These are phyloP conservation scores for Caprella mutica DNA, from an alignment of 2,888 invertebrate species.

Conservation along the genomic window DNA sequence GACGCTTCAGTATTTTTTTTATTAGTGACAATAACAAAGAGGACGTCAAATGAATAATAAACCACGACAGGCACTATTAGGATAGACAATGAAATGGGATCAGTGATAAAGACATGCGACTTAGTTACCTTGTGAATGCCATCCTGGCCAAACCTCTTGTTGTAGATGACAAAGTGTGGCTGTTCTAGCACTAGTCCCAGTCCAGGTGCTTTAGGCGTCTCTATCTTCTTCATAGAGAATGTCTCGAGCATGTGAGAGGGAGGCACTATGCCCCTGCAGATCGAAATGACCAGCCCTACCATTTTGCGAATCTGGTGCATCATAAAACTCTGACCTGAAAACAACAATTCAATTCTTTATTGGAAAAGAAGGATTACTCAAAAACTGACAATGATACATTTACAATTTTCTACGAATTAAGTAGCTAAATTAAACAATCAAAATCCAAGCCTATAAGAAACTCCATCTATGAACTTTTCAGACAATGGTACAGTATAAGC, in stretches of 20 bases:
- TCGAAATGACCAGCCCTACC: slow-evolving; percentile 46
- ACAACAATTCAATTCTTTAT: too few relatives aligned
- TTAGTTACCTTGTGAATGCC: slow-evolving; percentile 65
- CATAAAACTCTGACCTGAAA: slow-evolving; percentile 90
- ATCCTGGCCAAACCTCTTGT: slow-evolving; percentile 70
- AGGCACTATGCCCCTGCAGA: slow-evolving; percentile 52
- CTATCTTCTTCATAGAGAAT: slow-evolving; percentile 58
- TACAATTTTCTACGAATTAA: slow-evolving; percentile 3
- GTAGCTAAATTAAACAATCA: too few relatives aligned
- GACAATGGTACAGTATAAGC: too few relatives aligned
- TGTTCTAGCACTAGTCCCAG: slow-evolving; percentile 82
- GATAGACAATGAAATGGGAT: background rate
- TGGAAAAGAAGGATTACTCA: too few relatives aligned
- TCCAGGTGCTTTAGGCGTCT: slow-evolving; percentile 89
- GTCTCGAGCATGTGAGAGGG: slow-evolving; percentile 50
- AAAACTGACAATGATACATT: background rate
- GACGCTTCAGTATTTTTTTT: background rate
- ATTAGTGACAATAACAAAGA: too few relatives aligned
- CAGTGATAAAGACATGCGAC: too few relatives aligned
- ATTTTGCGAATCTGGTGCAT: slow-evolving; percentile 98
- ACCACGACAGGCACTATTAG: too few relatives aligned
- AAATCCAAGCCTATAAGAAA: background rate
- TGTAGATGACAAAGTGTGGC: slow-evolving; percentile 82
- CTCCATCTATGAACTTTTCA: too few relatives aligned
- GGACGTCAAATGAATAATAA: too few relatives aligned